Base-by-base conservation (phyloP, 2,888 invertebrate genomes). In the Copidosoma aretas region DNA sequence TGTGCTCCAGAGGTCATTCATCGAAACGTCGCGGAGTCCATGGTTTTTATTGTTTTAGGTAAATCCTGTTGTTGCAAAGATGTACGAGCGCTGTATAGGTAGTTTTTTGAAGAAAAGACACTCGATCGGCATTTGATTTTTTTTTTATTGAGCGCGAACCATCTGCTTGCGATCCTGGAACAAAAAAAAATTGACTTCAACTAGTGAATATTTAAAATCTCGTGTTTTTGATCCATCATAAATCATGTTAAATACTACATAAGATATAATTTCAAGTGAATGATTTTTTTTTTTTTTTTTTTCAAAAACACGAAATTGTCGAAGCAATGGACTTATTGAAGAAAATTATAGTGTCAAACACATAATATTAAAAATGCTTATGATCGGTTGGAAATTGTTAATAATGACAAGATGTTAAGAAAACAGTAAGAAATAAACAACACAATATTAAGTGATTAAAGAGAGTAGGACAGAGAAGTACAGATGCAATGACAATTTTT, bases 91-190 rank as follows among this genome's bases (percentile, higher is more conserved):
- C 32, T 8, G 32, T 32, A 8, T 32, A 8, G 8, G 8, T 8
- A 32, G 32, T 32, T 32, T 32, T 8, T 8, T 8, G 32, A 3
- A 32, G 32, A 32, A 32, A 32, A 32, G 32, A 32, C 32, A 32
- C 32, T 32, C 32, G 32, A 32, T 32, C 8, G 32, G 32, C 32
- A 3, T 5, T 32, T 32, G 32, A 32, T 32, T 17, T 54, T 17
- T 39, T 39, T 22, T 73, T 72, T 81, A 81, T 72, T 82, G 81
- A 69, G 80, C 79, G 61, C 81, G 81, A 71, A 81, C 79, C 52
- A 78, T 75, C 70, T 79, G 80, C 70, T 82, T 82, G 76, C 79
- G 79, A 57, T 82, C 82, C 83, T 83, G 81, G 60, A 83, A 83
- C 83, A 83, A 64, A 82, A 79, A 74, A 73, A 72, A 72, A 68